Evolutionary conservation across 2,888 invertebrate species (phyloP).

Genomic region (Mimas tiliae): DNA sequence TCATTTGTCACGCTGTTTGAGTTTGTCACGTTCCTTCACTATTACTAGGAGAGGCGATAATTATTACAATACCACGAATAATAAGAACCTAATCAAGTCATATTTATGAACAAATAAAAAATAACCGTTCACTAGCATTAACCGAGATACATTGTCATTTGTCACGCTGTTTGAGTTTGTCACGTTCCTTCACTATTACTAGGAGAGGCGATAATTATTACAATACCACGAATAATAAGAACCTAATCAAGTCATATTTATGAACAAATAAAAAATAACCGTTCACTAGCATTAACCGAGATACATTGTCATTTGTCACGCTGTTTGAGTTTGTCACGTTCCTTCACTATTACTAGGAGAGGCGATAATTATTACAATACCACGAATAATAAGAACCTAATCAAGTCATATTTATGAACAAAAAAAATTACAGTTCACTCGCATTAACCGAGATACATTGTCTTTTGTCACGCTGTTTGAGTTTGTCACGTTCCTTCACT

Average conservation of each 20-base stretch:
- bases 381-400: background rate
- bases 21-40: too few relatives aligned
- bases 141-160: slow-evolving; percentile 21
- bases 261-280: slow-evolving; percentile 12
- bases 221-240: too few relatives aligned
- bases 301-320: slow-evolving; percentile 25
- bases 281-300: slow-evolving; percentile 20
- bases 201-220: too few relatives aligned
- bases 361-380: too few relatives aligned
- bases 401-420: too few relatives aligned
- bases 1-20: too few relatives aligned
- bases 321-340: slow-evolving; percentile 30
- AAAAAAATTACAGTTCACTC: too few relatives aligned
- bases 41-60: too few relatives aligned
- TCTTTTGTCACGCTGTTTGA: slow-evolving; percentile 24
- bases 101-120: slow-evolving; percentile 7
- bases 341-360: too few relatives aligned
- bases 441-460: too few relatives aligned
- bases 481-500: slow-evolving; percentile 31
- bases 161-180: slow-evolving; percentile 26
- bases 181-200: too few relatives aligned
- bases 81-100: slow-evolving; percentile 7
- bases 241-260: slow-evolving; percentile 3
- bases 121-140: slow-evolving; percentile 17
- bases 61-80: too few relatives aligned